A percentile compares a stretch with the other conserved stretches of the same genome.
Evolutionary conservation across 1,140 invertebrate genomes (phyloP).

Genomic region (Diachasmimorpha longicaudata): DNA sequence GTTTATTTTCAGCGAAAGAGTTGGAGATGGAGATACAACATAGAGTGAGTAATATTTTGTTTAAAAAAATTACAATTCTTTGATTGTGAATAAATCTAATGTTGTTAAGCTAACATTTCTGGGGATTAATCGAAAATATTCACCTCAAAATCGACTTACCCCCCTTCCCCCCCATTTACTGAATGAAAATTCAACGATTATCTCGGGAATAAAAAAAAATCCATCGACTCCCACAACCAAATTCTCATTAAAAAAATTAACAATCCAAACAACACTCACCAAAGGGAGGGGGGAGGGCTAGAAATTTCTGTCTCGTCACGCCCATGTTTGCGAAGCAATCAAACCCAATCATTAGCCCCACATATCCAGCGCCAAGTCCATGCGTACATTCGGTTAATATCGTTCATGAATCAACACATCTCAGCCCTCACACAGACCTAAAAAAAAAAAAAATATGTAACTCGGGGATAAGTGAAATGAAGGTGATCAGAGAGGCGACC

Average conservation of each 20-base stretch:
- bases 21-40: not conserved
- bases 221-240: not conserved
- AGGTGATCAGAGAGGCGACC: not conserved
- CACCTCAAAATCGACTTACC: too few relatives aligned
- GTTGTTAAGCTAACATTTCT: too few relatives aligned
- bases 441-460: not conserved
- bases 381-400: not conserved
- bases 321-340: constrained; percentile 62
- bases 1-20: not conserved
- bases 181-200: not conserved
- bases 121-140: too few relatives aligned
- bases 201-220: not conserved
- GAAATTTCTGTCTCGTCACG: constrained; percentile 40
- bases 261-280: constrained; percentile 11
- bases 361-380: not conserved
- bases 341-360: constrained; percentile 61
- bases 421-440: not conserved
- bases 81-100: too few relatives aligned
- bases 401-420: not conserved
- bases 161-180: too few relatives aligned
- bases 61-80: too few relatives aligned
- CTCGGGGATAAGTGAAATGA: not conserved
- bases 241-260: not conserved
- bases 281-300: constrained; percentile 11
- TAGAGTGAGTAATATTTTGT: too few relatives aligned